Base-by-base conservation (phyloP, 2,797 vertebrate species). In the Apogon hyalosoma region DNA sequence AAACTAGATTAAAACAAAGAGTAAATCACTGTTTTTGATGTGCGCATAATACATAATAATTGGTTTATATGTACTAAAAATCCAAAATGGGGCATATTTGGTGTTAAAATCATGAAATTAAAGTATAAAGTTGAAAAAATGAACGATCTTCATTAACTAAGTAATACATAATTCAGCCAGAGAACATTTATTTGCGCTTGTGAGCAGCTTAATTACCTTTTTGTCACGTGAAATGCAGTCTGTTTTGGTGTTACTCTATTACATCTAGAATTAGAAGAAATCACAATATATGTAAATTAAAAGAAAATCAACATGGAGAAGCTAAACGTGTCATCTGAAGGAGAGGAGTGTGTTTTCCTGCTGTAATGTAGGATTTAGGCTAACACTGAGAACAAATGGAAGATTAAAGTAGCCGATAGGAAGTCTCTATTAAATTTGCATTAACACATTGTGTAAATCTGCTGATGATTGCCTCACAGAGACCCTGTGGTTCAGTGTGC, bases 341-440 rank as follows among this genome's bases (percentile, higher is more conserved):
- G 48, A 60, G 63, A 53, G 12, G 39, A 70, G 56, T 47, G 31
- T 36, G 48, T 53, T 66, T 76, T 79, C 51, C 71, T 61, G 69
- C 36, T 65, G 69, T 69, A 11, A 21, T 69, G 60, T 39, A 24
- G 71, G 58, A 84, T 87, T 85, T 72, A 80, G 73, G 68, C 77
- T 70, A 77, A 81, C 87, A 80, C 81, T 10, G 75, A 82, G 81
- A 90, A 90, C 85, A 90, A 90, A 89, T 80, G 87, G 88, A 90
- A 93, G 91, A 94, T 92, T 91, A 93, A 93, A 92, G 88, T 69
- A 72, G 74, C 70, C 59, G 90, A 94, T 90, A 93, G 90, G 90
- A 93, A 94, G 91, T 92, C 92, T 93, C 93, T 93, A 94, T 94
- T 93, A 94, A 92, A 95, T 95, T 94, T 95, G 93, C 93, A 94